Evolutionary conservation across 2,113 vertebrate genomes (phyloP).

Genomic region (Pleuronectes platessa): DNA sequence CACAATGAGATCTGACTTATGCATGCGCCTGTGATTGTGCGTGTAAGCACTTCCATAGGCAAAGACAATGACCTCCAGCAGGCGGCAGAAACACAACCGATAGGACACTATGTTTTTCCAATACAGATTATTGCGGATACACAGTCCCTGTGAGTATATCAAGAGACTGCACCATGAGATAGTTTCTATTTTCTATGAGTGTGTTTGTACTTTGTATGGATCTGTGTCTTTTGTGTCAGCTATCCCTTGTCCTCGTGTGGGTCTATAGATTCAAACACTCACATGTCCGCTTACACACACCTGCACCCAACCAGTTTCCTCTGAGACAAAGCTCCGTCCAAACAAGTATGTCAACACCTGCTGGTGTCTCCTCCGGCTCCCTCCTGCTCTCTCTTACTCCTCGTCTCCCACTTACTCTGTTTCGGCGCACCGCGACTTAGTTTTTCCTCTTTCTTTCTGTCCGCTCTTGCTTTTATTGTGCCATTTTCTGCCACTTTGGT

Average conservation of each 20-base stretch:
- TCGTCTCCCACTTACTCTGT: constrained; percentile 57
- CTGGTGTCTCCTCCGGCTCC: constrained; percentile 42
- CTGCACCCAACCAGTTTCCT: constrained; percentile 43
- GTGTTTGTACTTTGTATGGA: constrained; percentile 2
- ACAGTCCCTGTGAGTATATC: no score
- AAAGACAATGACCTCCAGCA: neutral
- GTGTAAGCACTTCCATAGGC: neutral
- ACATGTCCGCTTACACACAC: constrained; percentile 20
- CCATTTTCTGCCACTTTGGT: constrained; percentile 88
- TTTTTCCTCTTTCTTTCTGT: constrained; percentile 70
- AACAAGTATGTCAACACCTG: constrained; percentile 48
- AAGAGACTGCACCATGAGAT: neutral
- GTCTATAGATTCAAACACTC: constrained; percentile 18
- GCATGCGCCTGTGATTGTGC: neutral
- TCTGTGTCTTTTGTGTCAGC: neutral
- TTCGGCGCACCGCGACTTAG: constrained; percentile 66
- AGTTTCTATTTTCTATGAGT: neutral
- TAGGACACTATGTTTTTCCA: neutral
- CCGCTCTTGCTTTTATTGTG: constrained; percentile 80
- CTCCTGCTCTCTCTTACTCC: constrained; percentile 42
- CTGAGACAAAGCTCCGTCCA: constrained; percentile 47
- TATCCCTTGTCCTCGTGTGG: neutral
- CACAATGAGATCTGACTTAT: neutral
- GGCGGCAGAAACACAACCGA: neutral
- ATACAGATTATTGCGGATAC: neutral